Conservation (phyloP, 2,797 vertebrate species). For the Hybognathus amarus region DNA sequence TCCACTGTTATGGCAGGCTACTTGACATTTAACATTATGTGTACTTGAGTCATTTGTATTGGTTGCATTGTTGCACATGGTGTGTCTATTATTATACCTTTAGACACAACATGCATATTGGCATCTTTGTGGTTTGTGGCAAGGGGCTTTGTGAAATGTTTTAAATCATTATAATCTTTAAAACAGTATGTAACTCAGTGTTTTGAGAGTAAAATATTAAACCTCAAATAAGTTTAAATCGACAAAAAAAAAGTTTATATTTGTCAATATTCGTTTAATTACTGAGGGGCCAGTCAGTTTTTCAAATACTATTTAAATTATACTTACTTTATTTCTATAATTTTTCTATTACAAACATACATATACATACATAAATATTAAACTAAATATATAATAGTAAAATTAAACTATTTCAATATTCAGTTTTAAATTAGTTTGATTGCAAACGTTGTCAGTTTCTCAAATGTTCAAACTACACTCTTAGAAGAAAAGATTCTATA, state of each 20-base stretch:
- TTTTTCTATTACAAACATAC: background rate
- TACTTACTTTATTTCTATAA: background rate
- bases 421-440: background rate
- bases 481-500: no score
- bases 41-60: background rate
- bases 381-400: background rate
- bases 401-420: background rate
- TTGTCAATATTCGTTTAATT: background rate
- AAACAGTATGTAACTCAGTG: background rate
- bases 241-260: background rate
- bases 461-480: background rate
- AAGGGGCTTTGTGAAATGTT: background rate
- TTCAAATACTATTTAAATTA: background rate
- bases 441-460: background rate
- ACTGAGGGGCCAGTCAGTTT: background rate
- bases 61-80: background rate
- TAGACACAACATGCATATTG: background rate
- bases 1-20: background rate
- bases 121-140: background rate
- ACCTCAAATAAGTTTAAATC: no score
- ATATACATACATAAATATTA: background rate
- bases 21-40: no score
- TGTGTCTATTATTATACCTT: background rate
- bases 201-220: background rate
- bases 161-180: no score